Base-by-base conservation (phyloP, 2,888 invertebrate species). In the Imbricaverruca yamaguchii region DNA sequence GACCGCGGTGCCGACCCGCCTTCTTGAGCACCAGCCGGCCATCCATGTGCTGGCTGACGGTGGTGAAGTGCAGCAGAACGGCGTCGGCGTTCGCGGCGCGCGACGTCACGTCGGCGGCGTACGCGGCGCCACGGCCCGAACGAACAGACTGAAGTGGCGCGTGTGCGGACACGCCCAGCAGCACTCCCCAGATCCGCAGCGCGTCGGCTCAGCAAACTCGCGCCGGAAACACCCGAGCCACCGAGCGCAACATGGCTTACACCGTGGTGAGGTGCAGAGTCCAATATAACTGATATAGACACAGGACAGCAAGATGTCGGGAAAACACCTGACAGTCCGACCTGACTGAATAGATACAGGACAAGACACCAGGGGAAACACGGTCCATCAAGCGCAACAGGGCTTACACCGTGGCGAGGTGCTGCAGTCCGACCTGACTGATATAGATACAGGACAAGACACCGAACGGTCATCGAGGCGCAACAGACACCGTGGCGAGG, bases 81-180 rank as follows among this genome's bases (percentile, higher is more conserved):
- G 97, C 97, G 86, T 98, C 97, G 12, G 97, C 93, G 84, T 95
- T 92, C 80, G 97, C 89, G 86, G 94, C 93, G 88, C 97, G 97
- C 61, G 95, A 94, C 84, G 97, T 93, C 81, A 97, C 95, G 86
- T 95, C 95, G 7, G 93, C 93, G 10, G 89, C 89, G 86, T 97
- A 98, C 59, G 96, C 94, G 69, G 94, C 93, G 83, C 97, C 85
- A 98, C 96, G 81, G 97, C 94, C 84, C 96, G 96, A 81, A 98
- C 90, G 88, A 98, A 98, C 85, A 98, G 89, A 86, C 98, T 97
- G 89, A 98, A 98, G 87, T 96, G 96, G 87, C 96, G 95, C 0
- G 97, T 97, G 86, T 96, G 91, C 87, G 96, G 97, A 88, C 96
- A 96, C 0, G 96, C 93, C 98, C 98, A 98, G 88, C 97, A 98